A percentile compares a stretch with the other conserved stretches of the same genome.
phyloP scores from a whole-genome alignment of 2,113 vertebrate genomes.

The Oryzias woworae region DNA sequence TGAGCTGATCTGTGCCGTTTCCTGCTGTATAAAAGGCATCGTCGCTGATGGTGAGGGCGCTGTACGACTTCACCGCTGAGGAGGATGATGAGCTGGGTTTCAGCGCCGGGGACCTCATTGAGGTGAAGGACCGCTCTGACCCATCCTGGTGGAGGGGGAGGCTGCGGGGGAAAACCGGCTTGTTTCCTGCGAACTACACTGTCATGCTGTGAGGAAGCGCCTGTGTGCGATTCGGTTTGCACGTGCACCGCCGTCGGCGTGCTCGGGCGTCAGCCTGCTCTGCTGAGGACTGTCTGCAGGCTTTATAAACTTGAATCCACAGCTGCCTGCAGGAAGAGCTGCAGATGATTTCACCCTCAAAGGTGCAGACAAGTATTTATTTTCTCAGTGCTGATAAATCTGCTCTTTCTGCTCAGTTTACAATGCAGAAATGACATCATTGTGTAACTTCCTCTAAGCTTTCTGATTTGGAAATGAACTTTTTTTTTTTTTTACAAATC shows the following conservation, averaged over 20 bases:
- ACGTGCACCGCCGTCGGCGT: not conserved
- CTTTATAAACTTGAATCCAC: constrained; percentile 10
- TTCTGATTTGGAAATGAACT: constrained; percentile 25
- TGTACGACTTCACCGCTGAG: constrained; percentile 87
- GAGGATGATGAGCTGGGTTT: constrained; percentile 91
- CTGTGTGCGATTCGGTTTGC: not conserved
- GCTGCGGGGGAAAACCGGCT: constrained; percentile 81
- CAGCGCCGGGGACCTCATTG: constrained; percentile 83
- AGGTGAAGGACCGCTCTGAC: constrained; percentile 88
- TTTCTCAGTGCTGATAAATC: constrained; percentile 4
- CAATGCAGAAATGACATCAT: not conserved
- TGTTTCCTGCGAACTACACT: constrained; percentile 94
- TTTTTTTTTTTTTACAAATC: not conserved
- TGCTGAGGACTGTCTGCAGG: constrained; percentile 13
- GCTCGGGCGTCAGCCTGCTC: not conserved
- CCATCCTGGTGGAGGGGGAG: constrained; percentile 89
- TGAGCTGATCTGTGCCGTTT: not conserved
- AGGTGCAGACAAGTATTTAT: constrained; percentile 16
- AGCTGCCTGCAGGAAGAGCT: constrained; percentile 7
- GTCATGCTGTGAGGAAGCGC: constrained; percentile 41
- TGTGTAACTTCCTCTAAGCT: constrained; percentile 8
- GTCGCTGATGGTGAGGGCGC: constrained; percentile 79
- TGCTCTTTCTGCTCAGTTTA: constrained; percentile 24
- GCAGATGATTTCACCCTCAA: not conserved
- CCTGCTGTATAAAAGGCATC: constrained; percentile 38